Conservation (phyloP, 2,797 vertebrate genomes). For the Helicolenus hilgendorfi region DNA sequence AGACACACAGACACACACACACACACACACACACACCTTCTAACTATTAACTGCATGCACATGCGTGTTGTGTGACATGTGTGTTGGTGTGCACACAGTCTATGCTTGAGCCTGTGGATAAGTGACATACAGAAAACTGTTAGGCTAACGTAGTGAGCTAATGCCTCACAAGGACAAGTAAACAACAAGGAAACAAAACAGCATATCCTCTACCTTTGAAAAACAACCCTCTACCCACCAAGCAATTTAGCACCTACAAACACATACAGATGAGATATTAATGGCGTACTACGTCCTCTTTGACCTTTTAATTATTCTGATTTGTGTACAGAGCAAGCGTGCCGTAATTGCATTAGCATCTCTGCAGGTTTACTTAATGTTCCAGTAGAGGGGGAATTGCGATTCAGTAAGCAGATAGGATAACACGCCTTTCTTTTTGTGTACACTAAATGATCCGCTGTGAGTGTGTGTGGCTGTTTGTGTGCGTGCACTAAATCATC, state of each 20-base stretch:
- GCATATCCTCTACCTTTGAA: conserved; percentile 47
- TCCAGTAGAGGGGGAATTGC: conserved; percentile 49
- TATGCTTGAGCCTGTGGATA: not conserved
- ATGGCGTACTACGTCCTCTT: conserved; percentile 77
- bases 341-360: conserved; percentile 83
- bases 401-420: conserved; percentile 59
- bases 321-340: conserved; percentile 76
- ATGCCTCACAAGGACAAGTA: conserved; percentile 72
- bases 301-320: conserved; percentile 87
- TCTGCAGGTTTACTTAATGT: conserved; percentile 77
- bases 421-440: conserved; percentile 44
- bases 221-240: conserved; percentile 67
- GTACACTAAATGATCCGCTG: conserved; percentile 22
- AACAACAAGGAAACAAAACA: conserved; percentile 66
- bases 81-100: not conserved
- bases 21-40: not conserved
- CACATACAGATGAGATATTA: conserved; percentile 82
- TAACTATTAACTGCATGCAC: not conserved
- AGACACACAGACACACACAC: not conserved
- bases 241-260: conserved; percentile 77
- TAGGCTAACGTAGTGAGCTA: conserved; percentile 31
- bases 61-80: not conserved
- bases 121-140: conserved; percentile 10
- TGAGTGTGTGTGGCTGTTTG: conserved; percentile 7
- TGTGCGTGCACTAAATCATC: conserved; percentile 58